A percentile compares a stretch with the other conserved stretches of the same genome.
Evolutionary conservation across 2,888 invertebrate genomes (phyloP).

Genomic region (Fragum sueziense): DNA sequence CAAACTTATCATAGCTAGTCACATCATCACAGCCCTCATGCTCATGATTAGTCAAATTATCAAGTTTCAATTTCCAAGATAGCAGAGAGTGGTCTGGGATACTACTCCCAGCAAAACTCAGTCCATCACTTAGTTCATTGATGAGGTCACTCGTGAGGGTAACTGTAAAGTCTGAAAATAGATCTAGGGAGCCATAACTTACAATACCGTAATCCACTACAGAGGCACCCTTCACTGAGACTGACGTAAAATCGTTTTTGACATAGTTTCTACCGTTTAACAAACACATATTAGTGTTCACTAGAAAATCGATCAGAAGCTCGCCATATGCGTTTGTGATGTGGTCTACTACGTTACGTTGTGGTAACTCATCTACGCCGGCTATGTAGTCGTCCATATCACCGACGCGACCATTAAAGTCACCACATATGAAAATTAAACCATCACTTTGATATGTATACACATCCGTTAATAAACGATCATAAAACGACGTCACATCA

Average conservation of each 20-base stretch:
- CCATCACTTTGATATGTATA: too few species aligned
- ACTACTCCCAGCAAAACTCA: not conserved
- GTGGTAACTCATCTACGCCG: too few species aligned
- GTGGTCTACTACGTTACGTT: not conserved
- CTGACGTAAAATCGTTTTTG: conserved; percentile 5
- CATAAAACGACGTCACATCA: too few species aligned
- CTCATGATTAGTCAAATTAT: not conserved
- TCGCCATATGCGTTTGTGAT: not conserved
- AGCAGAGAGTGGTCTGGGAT: not conserved
- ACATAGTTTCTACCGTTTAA: not conserved
- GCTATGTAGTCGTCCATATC: too few species aligned
- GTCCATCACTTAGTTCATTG: not conserved
- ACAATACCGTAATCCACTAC: conserved; percentile 1
- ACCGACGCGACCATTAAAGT: too few species aligned
- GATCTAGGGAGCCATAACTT: not conserved
- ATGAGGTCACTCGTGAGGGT: not conserved
- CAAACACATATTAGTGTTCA: not conserved
- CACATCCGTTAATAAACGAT: too few species aligned
- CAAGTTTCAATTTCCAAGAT: not conserved
- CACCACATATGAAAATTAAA: too few species aligned
- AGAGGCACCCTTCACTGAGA: not conserved
- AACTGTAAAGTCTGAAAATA: not conserved
- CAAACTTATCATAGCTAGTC: too few species aligned
- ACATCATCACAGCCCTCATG: too few species aligned
- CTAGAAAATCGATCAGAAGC: not conserved